Evolutionary conservation across 2,888 invertebrate genomes (phyloP), one percentile per base, ranked within the genome.

Genomic region (Encarsia formosa): DNA sequence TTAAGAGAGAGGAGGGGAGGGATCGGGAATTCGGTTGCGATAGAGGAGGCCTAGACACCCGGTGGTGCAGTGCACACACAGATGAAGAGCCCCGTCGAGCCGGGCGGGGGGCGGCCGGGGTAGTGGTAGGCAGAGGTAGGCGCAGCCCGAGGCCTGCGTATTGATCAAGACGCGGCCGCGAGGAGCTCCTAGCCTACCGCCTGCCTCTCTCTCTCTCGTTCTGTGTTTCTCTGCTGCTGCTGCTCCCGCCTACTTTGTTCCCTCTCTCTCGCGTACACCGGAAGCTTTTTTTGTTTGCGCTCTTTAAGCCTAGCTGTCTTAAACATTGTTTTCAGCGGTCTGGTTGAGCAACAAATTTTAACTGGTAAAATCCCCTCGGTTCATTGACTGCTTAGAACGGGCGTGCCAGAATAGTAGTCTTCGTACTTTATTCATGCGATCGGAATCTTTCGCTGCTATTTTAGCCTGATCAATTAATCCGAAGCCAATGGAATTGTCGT

Each of bases 141-240:
- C 52, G 45, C 51, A 18, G 64, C 63, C 63, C 53, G 61, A 60
- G 63, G 68, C 66, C 66, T 67, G 65, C 69, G 71, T 72, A 72
- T 72, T 72, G 72, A 72, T 72, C 72, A 72, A 71, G 72, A 71
- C 70, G 68, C 68, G 68, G 41, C 24, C 22, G 46, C 35, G 42
- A 26, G 24, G 39, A 16, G 37, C 22, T 5, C 35, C 18, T 13
- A 6, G 5, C 34, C 34, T 13, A 5, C 34, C 34, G 16, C 34
- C 37, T n/a, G 37, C 8, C 32, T 24, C 38, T 16, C 20, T 11
- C 29, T 37, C 46, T 37, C 45, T 44, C 24, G 13, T 19, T 29
- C 42, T 42, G 18, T 15, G 4, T 38, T 9, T 13, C 37, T 39
- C 39, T 39, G n/a, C 23, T 39, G 20, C 39, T 23, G 39, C 23